Evolutionary conservation across 2,113 vertebrate genomes (phyloP).

Genomic region (Malurus cyaneus): DNA sequence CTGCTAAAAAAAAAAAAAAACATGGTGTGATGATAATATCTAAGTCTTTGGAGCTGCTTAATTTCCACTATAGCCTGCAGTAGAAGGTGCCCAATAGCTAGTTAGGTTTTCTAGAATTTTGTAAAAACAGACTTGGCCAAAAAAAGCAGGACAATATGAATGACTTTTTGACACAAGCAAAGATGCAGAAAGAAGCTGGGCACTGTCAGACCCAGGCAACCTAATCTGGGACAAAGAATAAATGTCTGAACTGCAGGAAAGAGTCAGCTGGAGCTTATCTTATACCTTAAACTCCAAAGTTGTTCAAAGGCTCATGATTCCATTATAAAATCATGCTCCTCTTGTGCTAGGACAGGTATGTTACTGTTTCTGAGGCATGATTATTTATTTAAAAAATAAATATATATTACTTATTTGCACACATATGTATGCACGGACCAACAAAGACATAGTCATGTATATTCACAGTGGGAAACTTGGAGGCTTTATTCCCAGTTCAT

Average conservation of each 20-base stretch:
- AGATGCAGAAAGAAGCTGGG: neutral
- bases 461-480: neutral
- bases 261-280: neutral
- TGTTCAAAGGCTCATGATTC: neutral
- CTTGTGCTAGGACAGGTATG: neutral
- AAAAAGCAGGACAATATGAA: neutral
- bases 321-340: neutral
- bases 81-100: neutral
- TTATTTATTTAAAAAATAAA: neutral
- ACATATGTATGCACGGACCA: neutral
- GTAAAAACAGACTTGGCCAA: neutral
- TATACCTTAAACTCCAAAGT: neutral
- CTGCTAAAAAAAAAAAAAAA: neutral
- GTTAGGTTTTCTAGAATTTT: neutral
- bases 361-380: too few species aligned
- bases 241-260: neutral
- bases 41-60: neutral
- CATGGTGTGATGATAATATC: neutral
- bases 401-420: neutral
- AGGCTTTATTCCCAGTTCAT: neutral
- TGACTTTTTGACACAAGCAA: neutral
- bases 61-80: neutral
- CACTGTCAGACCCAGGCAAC: neutral
- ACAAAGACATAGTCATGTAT: neutral
- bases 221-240: neutral